Evolutionary conservation across 2,888 invertebrate genomes (phyloP), one percentile per base, ranked within the genome.

Genomic region (Rhimphoctona megacephalus): DNA sequence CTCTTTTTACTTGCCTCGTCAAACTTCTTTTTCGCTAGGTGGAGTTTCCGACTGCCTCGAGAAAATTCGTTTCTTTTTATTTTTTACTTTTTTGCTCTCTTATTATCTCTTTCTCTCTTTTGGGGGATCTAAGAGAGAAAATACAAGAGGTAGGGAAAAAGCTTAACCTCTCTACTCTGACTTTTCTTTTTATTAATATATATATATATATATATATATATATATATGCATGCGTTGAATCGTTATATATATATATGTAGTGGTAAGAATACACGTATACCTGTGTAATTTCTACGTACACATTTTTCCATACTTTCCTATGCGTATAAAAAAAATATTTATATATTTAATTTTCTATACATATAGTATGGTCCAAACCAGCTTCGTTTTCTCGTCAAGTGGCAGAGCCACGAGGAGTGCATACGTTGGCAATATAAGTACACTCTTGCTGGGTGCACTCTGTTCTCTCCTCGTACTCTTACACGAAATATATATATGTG

Each of bases 31-130:
- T 64, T 36, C 67, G 74, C 74, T 33, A 76, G 33, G 39, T 69
- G 33, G 61, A 49, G 69, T 83, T 86, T 72, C 72, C 30, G 76
- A 73, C 80, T 67, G 69, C 67, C 78, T 83, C 25, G 52, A 81
- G 74, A 61, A 83, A 83, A 74, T 86, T 72, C 22, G n/a, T 46
- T 74, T 85, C 82, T 11, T 49, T 25, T 80, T 78, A 46, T 49
- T n/a, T 64, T 57, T 67, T 36, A 7, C 9, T 9, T 39, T 22
- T 52, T 67, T 64, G 1, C 30, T 61, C 19, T 64, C 84, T 81
- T 46, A 43, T 69, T 81, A 25, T 46, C 79, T 64, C 8, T 52
- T 64, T 64, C 22, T 49, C 49, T 67, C 64, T 39, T 61, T 25
- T 61, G 22, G 67, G 64, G 39, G 30, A 72, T 33, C 25, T 43